Conservation (phyloP, 35 echinoderm and acorn worm genomes). For the Diadema setosum region DNA sequence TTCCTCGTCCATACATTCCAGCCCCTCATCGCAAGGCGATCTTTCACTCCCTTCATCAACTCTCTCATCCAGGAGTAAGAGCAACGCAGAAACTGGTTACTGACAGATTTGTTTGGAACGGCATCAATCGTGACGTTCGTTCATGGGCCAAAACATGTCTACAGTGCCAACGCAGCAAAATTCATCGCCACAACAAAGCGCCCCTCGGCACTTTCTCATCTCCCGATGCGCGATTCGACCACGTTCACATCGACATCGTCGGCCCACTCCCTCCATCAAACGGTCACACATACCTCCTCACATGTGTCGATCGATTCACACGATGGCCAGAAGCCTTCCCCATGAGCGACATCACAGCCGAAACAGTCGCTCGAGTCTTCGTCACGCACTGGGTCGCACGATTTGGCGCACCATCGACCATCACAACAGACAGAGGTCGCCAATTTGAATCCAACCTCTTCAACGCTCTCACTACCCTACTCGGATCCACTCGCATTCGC, state of each 20-base stretch:
- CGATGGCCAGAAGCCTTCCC: conserved; percentile 76
- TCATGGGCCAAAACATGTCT: conserved; percentile 52
- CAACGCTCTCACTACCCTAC: conserved; percentile 11
- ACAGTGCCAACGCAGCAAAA: conserved; percentile 54
- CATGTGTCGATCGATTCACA: conserved; percentile 56
- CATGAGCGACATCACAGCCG: conserved; percentile 1
- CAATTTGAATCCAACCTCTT: conserved; percentile 57
- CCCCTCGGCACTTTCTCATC: conserved; percentile 52
- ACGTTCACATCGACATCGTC: conserved; percentile 53
- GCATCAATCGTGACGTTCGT: conserved; percentile 55
- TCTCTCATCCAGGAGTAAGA: not conserved
- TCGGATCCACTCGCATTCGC: conserved; percentile 16
- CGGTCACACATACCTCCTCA: conserved; percentile 56
- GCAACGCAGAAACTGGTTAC: conserved; percentile 38
- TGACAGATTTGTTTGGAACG: conserved; percentile 43
- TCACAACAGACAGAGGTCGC: conserved; percentile 32
- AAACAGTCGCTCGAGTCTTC: conserved; percentile 43
- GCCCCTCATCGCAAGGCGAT: not conserved
- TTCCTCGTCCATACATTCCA: conserved; percentile 15
- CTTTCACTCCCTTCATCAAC: not conserved
- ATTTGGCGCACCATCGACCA: conserved; percentile 13
- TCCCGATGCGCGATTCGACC: conserved; percentile 49
- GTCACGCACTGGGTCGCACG: not conserved
- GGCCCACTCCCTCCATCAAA: conserved; percentile 54
- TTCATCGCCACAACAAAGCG: conserved; percentile 45